Base-by-base conservation (phyloP, 2,888 invertebrate genomes). In the Orthosia cruda region DNA sequence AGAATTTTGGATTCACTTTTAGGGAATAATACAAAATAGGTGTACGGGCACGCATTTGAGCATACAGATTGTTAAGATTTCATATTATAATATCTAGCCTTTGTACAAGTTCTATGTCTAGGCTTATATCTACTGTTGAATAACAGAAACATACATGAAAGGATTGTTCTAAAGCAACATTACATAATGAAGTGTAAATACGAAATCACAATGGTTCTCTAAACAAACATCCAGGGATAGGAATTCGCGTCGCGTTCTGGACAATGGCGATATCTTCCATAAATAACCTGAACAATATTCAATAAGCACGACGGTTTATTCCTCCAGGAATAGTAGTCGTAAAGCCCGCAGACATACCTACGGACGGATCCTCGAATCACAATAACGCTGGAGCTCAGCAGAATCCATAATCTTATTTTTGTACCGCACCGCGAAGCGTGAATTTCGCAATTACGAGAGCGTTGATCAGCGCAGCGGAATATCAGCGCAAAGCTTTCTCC, bases 321-420 rank as follows among this genome's bases (percentile, higher is more conserved):
- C 93, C 96, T 96, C 96, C 96, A 93, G 94, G 96, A 96, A 96
- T 96, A 96, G 96, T 91, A 88, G 94, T 96, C 96, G 94, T 96
- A 96, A 96, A 96, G 91, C 92, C 86, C 90, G 92, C 95, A 96
- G 96, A 96, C 96, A 96, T 96, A 96, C 95, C 95, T 94, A 95
- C 92, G 94, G 96, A 96, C 96, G 96, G 95, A 96, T 96, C 96
- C 96, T 96, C 96, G 96, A 96, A 96, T 96, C 96, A 96, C 95
- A 96, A 96, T 96, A 96, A 95, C 96, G 94, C 93, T 92, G 93
- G 93, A 95, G 93, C 96, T 96, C 96, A 96, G 95, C 95, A 92
- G 96, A 96, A 96, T 96, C 96, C 96, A 96, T 96, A 96, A 96
- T 96, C 96, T 96, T 96, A 96, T 96, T 96, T 96, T 96, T 96